These are phyloP conservation scores for Aricia artaxerxes DNA, from an alignment of 2,888 invertebrate species.

Conservation along the genomic window DNA sequence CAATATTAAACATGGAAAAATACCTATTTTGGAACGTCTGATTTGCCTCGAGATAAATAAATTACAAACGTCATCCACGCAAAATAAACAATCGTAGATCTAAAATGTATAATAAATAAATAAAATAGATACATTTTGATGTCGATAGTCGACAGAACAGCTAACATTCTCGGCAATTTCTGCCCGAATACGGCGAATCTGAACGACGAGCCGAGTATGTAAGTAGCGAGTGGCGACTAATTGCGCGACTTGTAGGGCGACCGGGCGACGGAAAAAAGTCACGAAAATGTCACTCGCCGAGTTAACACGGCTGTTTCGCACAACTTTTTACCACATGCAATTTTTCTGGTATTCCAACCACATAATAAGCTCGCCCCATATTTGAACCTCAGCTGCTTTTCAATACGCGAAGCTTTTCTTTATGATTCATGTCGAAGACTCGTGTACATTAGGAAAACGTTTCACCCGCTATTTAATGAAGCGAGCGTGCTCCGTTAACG, in stretches of 20 bases:
- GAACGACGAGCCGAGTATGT: not conserved
- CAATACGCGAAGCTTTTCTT: not conserved
- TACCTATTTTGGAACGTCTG: not conserved
- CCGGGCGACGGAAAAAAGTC: not conserved
- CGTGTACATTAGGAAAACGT: constrained; percentile 1
- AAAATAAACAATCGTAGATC: not conserved
- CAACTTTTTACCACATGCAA: not conserved
- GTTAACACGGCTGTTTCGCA: not conserved
- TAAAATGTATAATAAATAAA: not conserved
- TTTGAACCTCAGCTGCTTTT: not conserved
- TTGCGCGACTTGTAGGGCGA: not conserved
- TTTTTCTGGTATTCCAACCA: not conserved
- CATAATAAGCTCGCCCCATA: not conserved
- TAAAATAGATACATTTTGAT: not conserved
- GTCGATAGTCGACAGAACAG: not conserved
- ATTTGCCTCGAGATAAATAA: not conserved
- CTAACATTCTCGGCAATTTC: not conserved
- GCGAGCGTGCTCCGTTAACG: constrained; percentile 8
- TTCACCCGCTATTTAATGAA: constrained; percentile 5
- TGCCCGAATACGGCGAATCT: not conserved
- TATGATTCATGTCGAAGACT: not conserved
- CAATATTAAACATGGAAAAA: not conserved
- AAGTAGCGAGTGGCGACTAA: not conserved
- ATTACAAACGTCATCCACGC: not conserved
- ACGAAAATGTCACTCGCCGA: constrained; percentile 2